Percentiles rank a stretch among this genome's conserved stretches.
These are phyloP conservation scores for Notamacropus eugenii DNA, from an alignment of 2,797 vertebrate species.

Conservation along the genomic window DNA sequence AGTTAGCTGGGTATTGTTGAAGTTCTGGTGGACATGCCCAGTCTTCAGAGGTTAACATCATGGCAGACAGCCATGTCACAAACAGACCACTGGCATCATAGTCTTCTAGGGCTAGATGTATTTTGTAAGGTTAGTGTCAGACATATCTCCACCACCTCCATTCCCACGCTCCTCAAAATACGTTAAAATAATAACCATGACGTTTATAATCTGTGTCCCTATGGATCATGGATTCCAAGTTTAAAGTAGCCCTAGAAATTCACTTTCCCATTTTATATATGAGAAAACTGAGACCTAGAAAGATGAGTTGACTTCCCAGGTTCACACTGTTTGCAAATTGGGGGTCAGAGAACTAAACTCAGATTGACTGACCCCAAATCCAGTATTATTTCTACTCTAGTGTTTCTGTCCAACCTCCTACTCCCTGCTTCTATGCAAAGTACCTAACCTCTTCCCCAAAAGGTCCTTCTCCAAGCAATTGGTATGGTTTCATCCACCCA, in stretches of 20 bases:
- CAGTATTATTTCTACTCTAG: neutral
- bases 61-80: neutral
- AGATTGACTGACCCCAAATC: neutral
- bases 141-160: neutral
- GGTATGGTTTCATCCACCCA: neutral
- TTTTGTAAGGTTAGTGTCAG: neutral
- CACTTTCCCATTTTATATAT: neutral
- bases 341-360: neutral
- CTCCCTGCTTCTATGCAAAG: neutral
- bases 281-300: neutral
- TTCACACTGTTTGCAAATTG: neutral
- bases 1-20: neutral
- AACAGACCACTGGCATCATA: neutral
- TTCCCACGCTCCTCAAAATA: neutral
- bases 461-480: neutral
- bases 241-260: neutral
- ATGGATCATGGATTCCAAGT: neutral
- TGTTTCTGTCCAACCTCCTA: neutral
- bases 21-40: no score
- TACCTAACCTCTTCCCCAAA: neutral
- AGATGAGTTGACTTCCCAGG: neutral
- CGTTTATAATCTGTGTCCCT: neutral
- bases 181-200: neutral
- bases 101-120: neutral
- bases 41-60: neutral